phyloP scores from a whole-genome alignment of 2,113 vertebrate species.

The Chaetura pelagica region DNA sequence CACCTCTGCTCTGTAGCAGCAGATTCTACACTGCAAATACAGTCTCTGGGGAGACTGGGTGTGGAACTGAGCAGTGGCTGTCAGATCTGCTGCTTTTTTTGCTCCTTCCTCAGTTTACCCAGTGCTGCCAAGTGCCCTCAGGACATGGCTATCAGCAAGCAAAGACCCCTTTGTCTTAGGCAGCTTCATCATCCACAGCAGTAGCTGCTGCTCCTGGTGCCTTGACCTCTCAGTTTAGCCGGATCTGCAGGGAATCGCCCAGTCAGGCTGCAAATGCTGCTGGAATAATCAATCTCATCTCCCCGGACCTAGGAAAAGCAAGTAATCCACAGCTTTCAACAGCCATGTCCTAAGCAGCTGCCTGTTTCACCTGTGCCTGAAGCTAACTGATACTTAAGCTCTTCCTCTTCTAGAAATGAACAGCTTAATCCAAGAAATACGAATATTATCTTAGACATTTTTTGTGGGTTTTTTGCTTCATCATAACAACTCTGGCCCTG shows the following conservation, averaged over 20 bases:
- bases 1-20: background rate
- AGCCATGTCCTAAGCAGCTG: background rate
- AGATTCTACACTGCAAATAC: no score
- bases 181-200: background rate
- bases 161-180: background rate
- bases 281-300: background rate
- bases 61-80: background rate
- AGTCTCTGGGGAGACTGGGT: background rate
- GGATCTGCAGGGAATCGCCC: background rate
- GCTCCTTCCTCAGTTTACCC: background rate
- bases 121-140: background rate
- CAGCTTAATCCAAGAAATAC: background rate
- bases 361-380: background rate
- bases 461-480: background rate
- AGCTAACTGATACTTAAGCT: background rate
- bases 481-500: constrained; percentile 3
- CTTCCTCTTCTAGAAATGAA: constrained; percentile 5
- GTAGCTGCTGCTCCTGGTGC: background rate
- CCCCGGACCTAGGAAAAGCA: background rate
- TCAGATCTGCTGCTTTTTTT: background rate
- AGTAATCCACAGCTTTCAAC: background rate
- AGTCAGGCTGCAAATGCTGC: background rate
- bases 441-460: background rate
- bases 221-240: background rate
- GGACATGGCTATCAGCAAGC: background rate